phyloP scores from a whole-genome alignment of 2,113 vertebrate genomes.

The Aptenodytes forsteri region DNA sequence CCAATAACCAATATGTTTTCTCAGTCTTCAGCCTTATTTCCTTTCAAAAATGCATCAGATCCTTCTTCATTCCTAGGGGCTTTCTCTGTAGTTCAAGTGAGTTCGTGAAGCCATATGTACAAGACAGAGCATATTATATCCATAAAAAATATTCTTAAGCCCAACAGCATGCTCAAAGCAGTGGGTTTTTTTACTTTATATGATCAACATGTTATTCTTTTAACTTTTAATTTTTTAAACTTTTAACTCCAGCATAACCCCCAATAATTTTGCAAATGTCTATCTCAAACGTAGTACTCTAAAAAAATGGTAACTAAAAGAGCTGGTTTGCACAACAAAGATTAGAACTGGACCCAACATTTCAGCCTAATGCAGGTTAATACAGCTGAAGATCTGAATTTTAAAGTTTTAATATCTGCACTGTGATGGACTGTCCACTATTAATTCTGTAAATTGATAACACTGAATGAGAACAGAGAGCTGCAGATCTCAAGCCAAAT shows the following conservation, averaged over 20 bases:
- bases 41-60: not conserved
- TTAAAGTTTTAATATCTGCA: not conserved
- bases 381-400: not conserved
- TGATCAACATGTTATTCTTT: not conserved
- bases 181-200: not conserved
- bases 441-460: not conserved
- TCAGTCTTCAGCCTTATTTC: not conserved
- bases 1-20: not conserved
- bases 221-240: no score
- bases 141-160: not conserved
- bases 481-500: not conserved
- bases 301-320: not conserved
- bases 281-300: not conserved
- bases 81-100: not conserved
- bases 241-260: not conserved
- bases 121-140: not conserved
- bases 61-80: not conserved
- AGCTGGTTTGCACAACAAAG: not conserved
- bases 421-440: not conserved
- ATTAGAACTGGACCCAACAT: not conserved
- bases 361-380: not conserved
- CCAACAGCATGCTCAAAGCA: not conserved
- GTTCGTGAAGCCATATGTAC: not conserved
- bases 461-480: not conserved
- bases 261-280: not conserved